These are phyloP conservation scores for Yponomeuta malinellus DNA, from an alignment of 2,888 invertebrate genomes.

Conservation along the genomic window DNA sequence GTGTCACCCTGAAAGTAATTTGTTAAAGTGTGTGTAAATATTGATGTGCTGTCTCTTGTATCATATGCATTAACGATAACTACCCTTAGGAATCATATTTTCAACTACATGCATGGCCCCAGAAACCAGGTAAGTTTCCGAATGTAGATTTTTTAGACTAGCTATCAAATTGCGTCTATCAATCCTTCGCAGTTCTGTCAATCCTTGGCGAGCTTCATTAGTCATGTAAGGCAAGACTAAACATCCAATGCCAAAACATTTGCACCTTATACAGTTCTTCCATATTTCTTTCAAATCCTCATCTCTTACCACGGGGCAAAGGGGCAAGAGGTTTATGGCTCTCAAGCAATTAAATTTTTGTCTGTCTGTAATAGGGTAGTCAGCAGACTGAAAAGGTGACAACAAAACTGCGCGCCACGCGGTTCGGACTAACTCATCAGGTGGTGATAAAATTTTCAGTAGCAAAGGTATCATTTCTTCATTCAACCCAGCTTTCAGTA, in stretches of 20 bases:
- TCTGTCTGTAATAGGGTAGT: conserved; percentile 65
- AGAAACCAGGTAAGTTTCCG: conserved; percentile 62
- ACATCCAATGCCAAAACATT: conserved; percentile 61
- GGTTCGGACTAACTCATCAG: conserved; percentile 51
- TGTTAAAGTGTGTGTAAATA: background rate
- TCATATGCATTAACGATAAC: background rate
- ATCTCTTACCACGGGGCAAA: conserved; percentile 62
- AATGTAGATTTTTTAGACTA: conserved; percentile 62
- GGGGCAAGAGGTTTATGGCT: conserved; percentile 59
- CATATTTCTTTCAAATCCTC: conserved; percentile 65
- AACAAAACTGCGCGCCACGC: conserved; percentile 57
- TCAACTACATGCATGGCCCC: conserved; percentile 67
- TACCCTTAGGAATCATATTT: conserved; percentile 32
- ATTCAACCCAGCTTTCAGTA: conserved; percentile 47
- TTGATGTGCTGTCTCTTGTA: background rate
- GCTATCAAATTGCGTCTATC: conserved; percentile 62
- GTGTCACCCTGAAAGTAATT: no score
- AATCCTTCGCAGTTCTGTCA: conserved; percentile 58
- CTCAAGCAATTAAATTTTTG: conserved; percentile 62
- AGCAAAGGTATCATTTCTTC: conserved; percentile 62
- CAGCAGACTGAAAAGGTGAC: conserved; percentile 62
- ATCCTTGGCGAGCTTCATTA: conserved; percentile 45
- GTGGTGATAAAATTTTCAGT: conserved; percentile 45
- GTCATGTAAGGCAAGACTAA: conserved; percentile 66
- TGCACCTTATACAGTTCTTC: conserved; percentile 64